Percentiles rank a stretch among this genome's conserved stretches.
Evolutionary conservation across 2,888 invertebrate genomes (phyloP).

Genomic region (Fragum sueziense): DNA sequence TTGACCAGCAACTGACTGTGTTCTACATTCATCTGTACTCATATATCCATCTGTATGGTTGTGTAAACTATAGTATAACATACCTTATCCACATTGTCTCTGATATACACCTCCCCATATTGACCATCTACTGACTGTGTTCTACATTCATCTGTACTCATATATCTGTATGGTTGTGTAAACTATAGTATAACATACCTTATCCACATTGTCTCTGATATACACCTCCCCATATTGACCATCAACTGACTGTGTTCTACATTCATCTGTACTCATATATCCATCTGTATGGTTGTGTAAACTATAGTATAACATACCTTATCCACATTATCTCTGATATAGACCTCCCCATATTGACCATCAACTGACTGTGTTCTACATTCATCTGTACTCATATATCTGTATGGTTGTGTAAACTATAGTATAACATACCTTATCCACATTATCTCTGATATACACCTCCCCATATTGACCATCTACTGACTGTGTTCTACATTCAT

Average conservation of each 20-base stretch:
- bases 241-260: constrained; percentile 55
- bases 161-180: constrained; percentile 60
- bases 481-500: constrained; percentile 60
- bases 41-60: neutral
- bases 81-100: constrained; percentile 64
- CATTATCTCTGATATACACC: constrained; percentile 59
- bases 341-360: neutral
- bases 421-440: constrained; percentile 58
- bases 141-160: constrained; percentile 62
- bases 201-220: constrained; percentile 59
- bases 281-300: constrained; percentile 55
- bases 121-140: constrained; percentile 57
- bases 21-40: neutral
- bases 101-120: constrained; percentile 60
- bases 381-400: neutral
- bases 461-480: constrained; percentile 58
- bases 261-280: constrained; percentile 61
- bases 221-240: constrained; percentile 62
- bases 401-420: neutral
- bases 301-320: constrained; percentile 26
- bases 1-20: neutral
- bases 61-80: neutral
- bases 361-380: neutral
- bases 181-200: constrained; percentile 47
- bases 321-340: neutral